These are phyloP conservation scores for Colletes latitarsis DNA, from an alignment of 1,140 invertebrate species.

Conservation along the genomic window DNA sequence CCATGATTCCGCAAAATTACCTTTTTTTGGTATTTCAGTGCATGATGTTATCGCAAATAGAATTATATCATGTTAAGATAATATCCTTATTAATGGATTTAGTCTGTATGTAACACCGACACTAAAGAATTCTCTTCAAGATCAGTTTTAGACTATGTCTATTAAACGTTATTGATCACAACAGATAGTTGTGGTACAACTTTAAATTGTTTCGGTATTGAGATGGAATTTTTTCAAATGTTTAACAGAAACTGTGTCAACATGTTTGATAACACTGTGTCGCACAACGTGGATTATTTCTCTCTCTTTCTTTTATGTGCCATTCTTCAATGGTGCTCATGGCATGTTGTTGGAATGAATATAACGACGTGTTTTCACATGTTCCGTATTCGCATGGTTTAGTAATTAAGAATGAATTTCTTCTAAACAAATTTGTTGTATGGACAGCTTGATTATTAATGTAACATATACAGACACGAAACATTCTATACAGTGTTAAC, in stretches of 20 bases:
- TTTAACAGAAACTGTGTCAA: background rate
- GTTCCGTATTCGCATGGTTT: slow-evolving; percentile 55
- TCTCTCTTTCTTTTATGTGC: slow-evolving; percentile 24
- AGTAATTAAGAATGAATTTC: slow-evolving; percentile 40
- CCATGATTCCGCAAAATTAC: too few species aligned
- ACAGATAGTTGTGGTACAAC: background rate
- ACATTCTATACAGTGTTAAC: slow-evolving; percentile 19
- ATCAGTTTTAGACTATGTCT: background rate
- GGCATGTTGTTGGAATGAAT: slow-evolving; percentile 65
- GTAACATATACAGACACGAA: slow-evolving; percentile 20
- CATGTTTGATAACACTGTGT: slow-evolving; percentile 4
- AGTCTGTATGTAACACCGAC: background rate
- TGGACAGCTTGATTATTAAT: slow-evolving; percentile 24
- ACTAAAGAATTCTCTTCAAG: background rate
- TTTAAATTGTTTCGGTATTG: background rate
- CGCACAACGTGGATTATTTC: background rate
- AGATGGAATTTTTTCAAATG: background rate
- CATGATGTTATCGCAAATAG: slow-evolving; percentile 7
- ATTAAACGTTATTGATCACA: background rate
- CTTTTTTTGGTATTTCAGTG: background rate
- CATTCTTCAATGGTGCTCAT: slow-evolving; percentile 24
- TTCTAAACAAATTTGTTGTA: slow-evolving; percentile 3
- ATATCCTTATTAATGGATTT: background rate
- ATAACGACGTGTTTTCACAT: slow-evolving; percentile 44
- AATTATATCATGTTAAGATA: background rate